These are phyloP conservation scores for Malacosoma neustria DNA, from an alignment of 2,888 invertebrate genomes.

Conservation along the genomic window DNA sequence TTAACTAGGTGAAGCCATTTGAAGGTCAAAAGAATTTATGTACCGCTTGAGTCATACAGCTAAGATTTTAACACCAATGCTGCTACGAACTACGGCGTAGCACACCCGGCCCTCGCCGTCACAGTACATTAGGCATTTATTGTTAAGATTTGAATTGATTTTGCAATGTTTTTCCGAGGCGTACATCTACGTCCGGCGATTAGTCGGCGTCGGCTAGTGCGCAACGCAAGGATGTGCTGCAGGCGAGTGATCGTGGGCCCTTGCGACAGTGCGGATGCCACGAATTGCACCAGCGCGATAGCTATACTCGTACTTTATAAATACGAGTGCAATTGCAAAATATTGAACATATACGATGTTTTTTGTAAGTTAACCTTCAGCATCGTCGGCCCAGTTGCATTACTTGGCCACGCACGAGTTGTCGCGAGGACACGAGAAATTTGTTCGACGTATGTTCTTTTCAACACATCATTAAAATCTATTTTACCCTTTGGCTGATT, in stretches of 20 bases:
- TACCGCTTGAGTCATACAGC: no score
- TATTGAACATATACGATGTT: constrained; percentile 53
- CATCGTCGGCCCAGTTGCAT: constrained; percentile 60
- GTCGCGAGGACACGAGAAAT: constrained; percentile 53
- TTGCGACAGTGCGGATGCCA: constrained; percentile 70
- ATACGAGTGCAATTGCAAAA: constrained; percentile 68
- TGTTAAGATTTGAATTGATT: constrained; percentile 28
- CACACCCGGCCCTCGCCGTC: constrained; percentile 18
- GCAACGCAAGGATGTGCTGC: constrained; percentile 64
- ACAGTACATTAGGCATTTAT: constrained; percentile 26
- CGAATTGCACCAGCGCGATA: constrained; percentile 54
- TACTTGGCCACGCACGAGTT: constrained; percentile 62
- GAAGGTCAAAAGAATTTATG: background rate
- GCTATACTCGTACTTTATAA: constrained; percentile 53
- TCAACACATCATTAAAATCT: background rate
- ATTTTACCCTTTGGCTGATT: no score
- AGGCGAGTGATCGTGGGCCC: constrained; percentile 36
- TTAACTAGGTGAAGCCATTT: background rate
- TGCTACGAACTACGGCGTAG: constrained; percentile 14
- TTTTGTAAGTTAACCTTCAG: constrained; percentile 64
- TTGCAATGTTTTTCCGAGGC: constrained; percentile 56
- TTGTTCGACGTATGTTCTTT: constrained; percentile 16
- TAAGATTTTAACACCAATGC: background rate
- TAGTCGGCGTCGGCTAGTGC: constrained; percentile 36
- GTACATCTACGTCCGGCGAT: constrained; percentile 70